Evolutionary conservation across 2,797 vertebrate species (phyloP), one percentile per base, ranked within the genome.

Genomic region (Octomys mimax): DNA sequence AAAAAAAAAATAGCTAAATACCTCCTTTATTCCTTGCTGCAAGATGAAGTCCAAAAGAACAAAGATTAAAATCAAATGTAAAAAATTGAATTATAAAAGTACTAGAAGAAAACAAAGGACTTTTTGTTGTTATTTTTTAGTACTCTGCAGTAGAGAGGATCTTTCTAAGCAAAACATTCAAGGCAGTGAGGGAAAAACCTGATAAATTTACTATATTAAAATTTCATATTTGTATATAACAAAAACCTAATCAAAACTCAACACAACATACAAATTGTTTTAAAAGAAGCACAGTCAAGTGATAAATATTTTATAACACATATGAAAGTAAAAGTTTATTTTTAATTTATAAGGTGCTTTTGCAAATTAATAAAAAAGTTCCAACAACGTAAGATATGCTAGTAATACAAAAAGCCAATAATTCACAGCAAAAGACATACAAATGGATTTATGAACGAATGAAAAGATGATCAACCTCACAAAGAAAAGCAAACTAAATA

Each of bases 311-410:
- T 89, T 83, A 13, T 83, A 85, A 82, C 33, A 81, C 28, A 42
- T 49, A 26, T 7, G 68, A 87, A 82, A 33, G 84, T 36, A 42
- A 57, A 80, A 46, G 52, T 31, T 62, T 68, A 49, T 86, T 95
- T 92, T 82, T 87, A 86, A 90, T 92, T 96, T 96, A 52, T 87
- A 79, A 88, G 88, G 31, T 87, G 28, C 61, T 68, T 89, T 93
- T 66, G 49, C 14, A 93, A 92, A 91, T 85, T 88, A 79, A 95
- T 87, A 85, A 89, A 68, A 95, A 86, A 89, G 49, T 22, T 77
- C 84, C 70, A 83, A 59, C 68, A 83, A 75, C 28, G 71, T 14
- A 66, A 87, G 70, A 90, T 87, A 26, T 73, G 68, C 13, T 85
- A 88, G 89, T 26, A 54, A 79, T 70, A 39, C 14, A 26, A 85